Base-by-base conservation (phyloP, 2,888 invertebrate species). In the Melanophora roralis region DNA sequence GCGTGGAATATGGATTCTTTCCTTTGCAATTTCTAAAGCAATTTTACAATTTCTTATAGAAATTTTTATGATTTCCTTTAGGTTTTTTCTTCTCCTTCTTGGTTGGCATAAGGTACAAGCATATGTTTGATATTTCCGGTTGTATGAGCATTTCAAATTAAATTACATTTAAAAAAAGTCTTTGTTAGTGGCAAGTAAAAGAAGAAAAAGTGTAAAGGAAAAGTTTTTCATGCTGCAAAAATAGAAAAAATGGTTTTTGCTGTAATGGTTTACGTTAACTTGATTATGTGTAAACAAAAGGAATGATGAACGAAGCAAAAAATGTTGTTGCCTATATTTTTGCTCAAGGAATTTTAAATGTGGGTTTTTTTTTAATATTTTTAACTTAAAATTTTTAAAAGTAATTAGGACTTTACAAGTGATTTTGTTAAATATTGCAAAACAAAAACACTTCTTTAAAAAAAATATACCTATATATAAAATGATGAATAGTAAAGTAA, bases 41-140 rank as follows among this genome's bases (percentile, higher is more conserved):
- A 59, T 67, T 67, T 67, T 23, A 12, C 45, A 57, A 21, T 53
- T 53, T 62, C 19, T 36, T 34, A 9, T 40, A 12, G n/a, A 0
- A 45, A 8, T n/a, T 14, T 45, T 38, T 45, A 11, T 47, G 36
- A 47, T 19, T 43, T 34, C 36, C 49, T 27, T 21, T 51, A 23
- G 7, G 11, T 8, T 19, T 51, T 4, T 53, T 67, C 16, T n/a
- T 34, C 40, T 23, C 7, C 19, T 19, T 45, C 51, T 3, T 60
- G 34, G 32, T 53, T 62, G 43, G 60, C 36, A 23, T 45, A 55
- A 64, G 45, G 36, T 64, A 55, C 38, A 14, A 67, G 36, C 43
- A 49, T 68, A 78, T 68, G 78, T 68, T 47, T 73, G 73, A 73
- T 78, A 73, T 64, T 68, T 78, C 78, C 78, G 78, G n/a, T 43